Evolutionary conservation across 2,113 vertebrate species (phyloP), one percentile per base, ranked within the genome.

Genomic region (Glareola pratincola): DNA sequence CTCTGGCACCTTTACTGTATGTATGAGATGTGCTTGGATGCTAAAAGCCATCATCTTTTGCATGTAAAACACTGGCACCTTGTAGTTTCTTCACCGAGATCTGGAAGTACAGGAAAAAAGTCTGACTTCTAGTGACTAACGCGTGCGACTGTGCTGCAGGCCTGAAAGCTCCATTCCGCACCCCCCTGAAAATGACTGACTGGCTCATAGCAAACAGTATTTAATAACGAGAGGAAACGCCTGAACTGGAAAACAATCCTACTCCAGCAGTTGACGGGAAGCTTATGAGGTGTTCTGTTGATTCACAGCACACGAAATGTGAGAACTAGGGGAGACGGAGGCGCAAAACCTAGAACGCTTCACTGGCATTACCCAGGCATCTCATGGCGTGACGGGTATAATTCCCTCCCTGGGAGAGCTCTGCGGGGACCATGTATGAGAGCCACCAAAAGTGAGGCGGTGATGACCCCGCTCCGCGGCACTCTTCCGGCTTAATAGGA

Each of bases 401-500:
- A 97, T 94, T 62, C 77, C 72, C 47, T 92, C 69, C 82, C 64
- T 0, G 0, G 53, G 92, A 91, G 84, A 14, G 8, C 88, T 89
- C 94, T 53, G 6, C 10, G 6, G 95, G 97, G 94, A 97, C 63
- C 20, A 26, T 8, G 21, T 36, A 62, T 2, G 13, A 96, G 93
- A 95, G 89, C 80, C 24, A 22, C 86, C 92, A 79, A 95, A 92
- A 95, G 87, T 74, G 96, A 92, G 71, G 87, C 8, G 4, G 90
- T 94, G 88, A 76, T 93, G 97, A 98, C 95, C 97, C 93, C 18
- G 72, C 95, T 97, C 97, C n/a, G 32, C 51, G 3, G 85, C 41
- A 22, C 56, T 96, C 96, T 87, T 96, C 90, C 5, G 30, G 91
- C 97, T 98, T 98, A 98, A 98, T 97, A 98, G 97, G 96, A 98